Conservation (phyloP, 2,113 vertebrate genomes). For the Takifugu bimaculatus region DNA sequence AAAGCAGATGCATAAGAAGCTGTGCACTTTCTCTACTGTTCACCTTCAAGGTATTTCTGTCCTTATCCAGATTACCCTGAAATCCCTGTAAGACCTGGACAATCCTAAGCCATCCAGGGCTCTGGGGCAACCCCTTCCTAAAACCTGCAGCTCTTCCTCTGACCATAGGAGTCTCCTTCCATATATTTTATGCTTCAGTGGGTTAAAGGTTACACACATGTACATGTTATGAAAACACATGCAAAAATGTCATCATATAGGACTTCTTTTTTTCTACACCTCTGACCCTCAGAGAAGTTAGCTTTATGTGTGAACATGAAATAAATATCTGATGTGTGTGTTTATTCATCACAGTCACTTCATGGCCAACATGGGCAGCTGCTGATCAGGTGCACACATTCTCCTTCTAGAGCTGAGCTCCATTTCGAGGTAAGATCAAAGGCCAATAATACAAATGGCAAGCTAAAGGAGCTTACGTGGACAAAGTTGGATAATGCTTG, state of each 20-base stretch:
- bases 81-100: conserved; percentile 70
- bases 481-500: conserved; percentile 33
- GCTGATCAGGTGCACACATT: conserved; percentile 7
- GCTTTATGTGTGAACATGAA: too few relatives aligned
- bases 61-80: conserved; percentile 75
- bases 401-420: conserved; percentile 4
- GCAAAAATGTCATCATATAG: neutral
- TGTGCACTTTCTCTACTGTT: conserved; percentile 51
- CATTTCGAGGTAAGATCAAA: conserved; percentile 38
- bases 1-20: conserved; percentile 23
- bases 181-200: neutral
- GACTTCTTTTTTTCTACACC: too few relatives aligned
- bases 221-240: neutral
- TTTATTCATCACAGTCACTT: neutral
- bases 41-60: conserved; percentile 74
- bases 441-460: conserved; percentile 39
- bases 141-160: conserved; percentile 38
- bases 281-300: too few relatives aligned
- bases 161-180: conserved; percentile 13
- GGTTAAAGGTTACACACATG: conserved; percentile 3
- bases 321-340: too few relatives aligned
- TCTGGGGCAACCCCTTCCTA: conserved; percentile 42
- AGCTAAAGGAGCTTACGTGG: conserved; percentile 32
- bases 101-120: conserved; percentile 62
- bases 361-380: conserved; percentile 4